Evolutionary conservation across 1,140 invertebrate genomes (phyloP), one percentile per base, ranked within the genome.

Genomic region (Phymorhynchus buccinoides): DNA sequence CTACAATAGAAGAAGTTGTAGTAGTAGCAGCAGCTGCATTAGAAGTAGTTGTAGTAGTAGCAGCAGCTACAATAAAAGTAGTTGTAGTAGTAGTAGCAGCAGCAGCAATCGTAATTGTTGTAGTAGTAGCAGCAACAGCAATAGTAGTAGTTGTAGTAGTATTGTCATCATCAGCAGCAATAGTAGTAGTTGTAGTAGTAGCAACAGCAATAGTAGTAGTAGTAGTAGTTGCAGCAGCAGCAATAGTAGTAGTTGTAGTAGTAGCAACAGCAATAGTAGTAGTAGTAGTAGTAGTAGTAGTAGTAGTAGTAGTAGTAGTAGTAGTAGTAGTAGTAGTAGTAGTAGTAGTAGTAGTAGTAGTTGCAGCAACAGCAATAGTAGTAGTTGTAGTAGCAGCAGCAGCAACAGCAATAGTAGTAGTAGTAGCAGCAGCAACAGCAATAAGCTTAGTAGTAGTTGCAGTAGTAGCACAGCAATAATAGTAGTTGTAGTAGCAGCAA

Each of bases 271-370:
- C 41, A 56, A 0, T 80, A 42, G 30, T 52, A 56, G 32, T 62
- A 56, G 1, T 79, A 80, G 3, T 79, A 85, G 37, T 79, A 79
- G 22, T 85, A 85, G 22, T 85, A 56, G 37, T 85, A 79, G 12
- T 80, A 56, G 18, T 80, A 56, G 37, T 4, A 56, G 18, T 85
- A 56, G 37, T 85, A 56, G 27, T 81, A 48, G 22, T 52, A 81
- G 16, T 81, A 81, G 16, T 62, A 81, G 42, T 81, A 81, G 42
- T 62, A 56, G 42, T 48, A 56, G 27, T 52, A 1, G 27, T 62
- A 81, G 42, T 81, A 81, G 42, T 81, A 62, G 22, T 3, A 81
- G 42, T 62, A 81, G 27, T 81, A 78, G 30, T 3, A 44, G 48
- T 52, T 0, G 48, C 48, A 18, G 48, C 22, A 52, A 18, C 22